Base-by-base conservation (phyloP, 2,113 vertebrate genomes). In the Mohoua ochrocephala region DNA sequence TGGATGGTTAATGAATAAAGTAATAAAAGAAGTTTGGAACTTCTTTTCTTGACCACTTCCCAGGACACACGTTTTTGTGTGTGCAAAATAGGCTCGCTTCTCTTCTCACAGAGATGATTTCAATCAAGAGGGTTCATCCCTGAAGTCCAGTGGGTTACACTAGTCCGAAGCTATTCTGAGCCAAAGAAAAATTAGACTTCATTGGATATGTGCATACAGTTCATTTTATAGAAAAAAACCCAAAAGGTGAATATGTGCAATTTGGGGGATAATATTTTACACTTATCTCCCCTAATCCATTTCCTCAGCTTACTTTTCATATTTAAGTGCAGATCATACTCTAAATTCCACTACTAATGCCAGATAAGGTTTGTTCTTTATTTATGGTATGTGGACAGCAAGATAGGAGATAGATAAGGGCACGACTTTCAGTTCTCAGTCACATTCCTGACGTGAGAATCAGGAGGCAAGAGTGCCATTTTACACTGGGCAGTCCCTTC, bases 1-100 rank as follows among this genome's bases (percentile, higher is more conserved):
- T 84, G 74, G 91, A 87, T 79, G 31, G 89, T 83, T 95, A 96
- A 94, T 95, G 94, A 95, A 89, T 82, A 82, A 87, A 94, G 76
- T 79, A 95, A 95, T 68, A 94, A 91, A 93, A 95, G 37, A 93
- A 93, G 41, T 82, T 79, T 84, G 45, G 60, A 95, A 92, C 39
- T 92, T 81, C 50, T 79, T 86, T 91, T 91, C 52, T 71, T 87
- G 80, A 87, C 87, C 0, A 0, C 27, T 87, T 95, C 81, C 77
- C 44, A 78, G 73, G 35, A 71, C 64, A 82, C 10, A 26, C 0
- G 0, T 82, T 91, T 87, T 27, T 71, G 8, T 71, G 35, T 41
- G 64, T 65, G 49, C 50, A 86, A 75, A 84, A 84, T 24, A 68
- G 69, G 20, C n/a, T 71, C 44, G 47, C 78, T 63, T 84, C 24